Percentiles rank a stretch among this genome's conserved stretches.
Conservation (phyloP, 2,113 vertebrate species). For the Mobula birostris region DNA sequence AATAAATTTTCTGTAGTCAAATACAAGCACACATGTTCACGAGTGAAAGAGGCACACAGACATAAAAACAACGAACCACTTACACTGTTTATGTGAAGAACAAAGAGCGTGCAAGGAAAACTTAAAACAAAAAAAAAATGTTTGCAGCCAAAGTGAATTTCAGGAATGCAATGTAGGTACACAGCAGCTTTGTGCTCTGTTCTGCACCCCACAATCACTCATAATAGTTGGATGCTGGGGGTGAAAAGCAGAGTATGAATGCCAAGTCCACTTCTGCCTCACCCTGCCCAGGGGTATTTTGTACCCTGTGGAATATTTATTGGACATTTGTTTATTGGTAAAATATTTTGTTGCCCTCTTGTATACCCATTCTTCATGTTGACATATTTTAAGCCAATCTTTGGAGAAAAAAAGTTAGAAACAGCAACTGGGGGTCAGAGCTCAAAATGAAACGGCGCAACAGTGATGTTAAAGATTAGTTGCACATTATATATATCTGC, state of each 20-base stretch:
- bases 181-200: neutral
- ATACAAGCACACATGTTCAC: slow-evolving; percentile 8
- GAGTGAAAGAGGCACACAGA: neutral
- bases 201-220: neutral
- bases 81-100: neutral
- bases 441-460: neutral
- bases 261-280: neutral
- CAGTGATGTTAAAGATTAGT: neutral
- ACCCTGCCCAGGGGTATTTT: neutral
- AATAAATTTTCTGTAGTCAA: neutral
- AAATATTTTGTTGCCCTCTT: neutral
- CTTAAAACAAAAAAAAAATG: neutral
- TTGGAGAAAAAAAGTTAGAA: neutral
- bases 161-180: neutral
- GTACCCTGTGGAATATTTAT: neutral
- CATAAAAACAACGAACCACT: neutral
- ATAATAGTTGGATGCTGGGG: neutral
- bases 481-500: neutral
- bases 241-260: neutral
- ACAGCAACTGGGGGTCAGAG: neutral
- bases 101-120: neutral
- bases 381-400: neutral
- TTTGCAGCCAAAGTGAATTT: slow-evolving; percentile 19
- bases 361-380: neutral
- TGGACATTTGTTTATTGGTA: slow-evolving; percentile 12